Conservation (phyloP, 2,888 invertebrate species). For the Tupiocoris notatus region DNA sequence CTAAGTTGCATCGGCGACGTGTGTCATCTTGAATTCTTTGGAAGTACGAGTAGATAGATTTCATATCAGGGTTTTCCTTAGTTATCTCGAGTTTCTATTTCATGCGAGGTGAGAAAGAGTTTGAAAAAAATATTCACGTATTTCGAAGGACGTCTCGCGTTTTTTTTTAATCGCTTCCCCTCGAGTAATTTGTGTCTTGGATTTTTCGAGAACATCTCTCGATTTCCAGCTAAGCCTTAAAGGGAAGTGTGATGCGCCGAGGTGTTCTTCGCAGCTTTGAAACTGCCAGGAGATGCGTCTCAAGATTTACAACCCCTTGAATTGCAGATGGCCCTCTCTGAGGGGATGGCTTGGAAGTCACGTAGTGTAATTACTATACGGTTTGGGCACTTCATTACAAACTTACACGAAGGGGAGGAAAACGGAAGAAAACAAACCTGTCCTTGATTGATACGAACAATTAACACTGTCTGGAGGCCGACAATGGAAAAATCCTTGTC, state of each 20-base stretch:
- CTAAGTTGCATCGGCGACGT: no score
- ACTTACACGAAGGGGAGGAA: not conserved
- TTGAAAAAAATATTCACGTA: no score
- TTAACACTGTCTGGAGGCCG: slow-evolving; percentile 18
- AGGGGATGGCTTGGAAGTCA: slow-evolving; percentile 4
- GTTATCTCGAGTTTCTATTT: no score
- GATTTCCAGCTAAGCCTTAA: not conserved
- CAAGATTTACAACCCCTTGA: slow-evolving; percentile 31
- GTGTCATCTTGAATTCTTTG: no score
- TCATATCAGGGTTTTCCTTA: no score
- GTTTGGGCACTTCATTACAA: slow-evolving; percentile 25
- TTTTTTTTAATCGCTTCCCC: no score
- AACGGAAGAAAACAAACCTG: not conserved
- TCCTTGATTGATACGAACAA: slow-evolving; percentile 25
- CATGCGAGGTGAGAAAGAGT: no score
- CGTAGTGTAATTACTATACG: slow-evolving; percentile 22
- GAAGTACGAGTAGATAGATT: no score
- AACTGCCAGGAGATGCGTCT: not conserved
- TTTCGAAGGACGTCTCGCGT: no score
- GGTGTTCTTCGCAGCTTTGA: not conserved
- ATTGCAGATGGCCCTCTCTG: slow-evolving; percentile 7
- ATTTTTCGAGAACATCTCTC: not conserved
- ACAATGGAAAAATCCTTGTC: not conserved
- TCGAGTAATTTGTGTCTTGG: not conserved
- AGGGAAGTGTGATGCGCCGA: not conserved